Conservation (phyloP, 2,113 vertebrate species). For the Cathartes aura region DNA sequence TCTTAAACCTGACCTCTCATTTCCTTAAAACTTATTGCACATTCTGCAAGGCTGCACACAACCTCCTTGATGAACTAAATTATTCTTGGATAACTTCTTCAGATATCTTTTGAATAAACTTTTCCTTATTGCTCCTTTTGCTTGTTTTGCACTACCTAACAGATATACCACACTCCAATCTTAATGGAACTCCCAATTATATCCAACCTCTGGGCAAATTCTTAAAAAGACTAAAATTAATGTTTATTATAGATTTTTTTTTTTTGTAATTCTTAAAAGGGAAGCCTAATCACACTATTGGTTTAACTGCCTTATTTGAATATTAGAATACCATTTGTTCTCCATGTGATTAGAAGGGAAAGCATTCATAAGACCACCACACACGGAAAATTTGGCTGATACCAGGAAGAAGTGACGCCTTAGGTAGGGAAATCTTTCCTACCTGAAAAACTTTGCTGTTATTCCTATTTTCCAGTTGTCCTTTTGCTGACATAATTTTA, state of each 20-base stretch:
- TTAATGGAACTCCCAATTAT: not conserved
- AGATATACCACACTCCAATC: rapidly evolving
- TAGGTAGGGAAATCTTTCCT: not conserved
- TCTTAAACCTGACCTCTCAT: not conserved
- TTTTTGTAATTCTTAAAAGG: not conserved
- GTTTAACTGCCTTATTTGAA: not conserved
- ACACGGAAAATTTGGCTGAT: not conserved
- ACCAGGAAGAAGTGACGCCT: not conserved
- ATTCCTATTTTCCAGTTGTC: not conserved
- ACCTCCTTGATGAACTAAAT: not conserved
- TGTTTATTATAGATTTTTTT: not conserved
- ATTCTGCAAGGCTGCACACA: not conserved
- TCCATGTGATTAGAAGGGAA: not conserved
- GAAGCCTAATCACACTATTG: not conserved
- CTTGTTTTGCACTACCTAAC: not conserved
- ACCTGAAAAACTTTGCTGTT: not conserved
- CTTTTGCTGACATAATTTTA: not conserved
- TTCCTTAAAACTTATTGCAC: not conserved
- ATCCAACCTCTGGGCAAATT: not conserved
- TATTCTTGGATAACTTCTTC: not conserved
- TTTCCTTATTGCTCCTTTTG: not conserved
- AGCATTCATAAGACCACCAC: not conserved
- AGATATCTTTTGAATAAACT: not conserved
- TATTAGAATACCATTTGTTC: not conserved
- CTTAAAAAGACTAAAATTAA: not conserved